A percentile compares a stretch with the other conserved stretches of the same genome.
phyloP scores from a whole-genome alignment of 92 coral and sea anemone genomes.

The Paramuricea clavata region DNA sequence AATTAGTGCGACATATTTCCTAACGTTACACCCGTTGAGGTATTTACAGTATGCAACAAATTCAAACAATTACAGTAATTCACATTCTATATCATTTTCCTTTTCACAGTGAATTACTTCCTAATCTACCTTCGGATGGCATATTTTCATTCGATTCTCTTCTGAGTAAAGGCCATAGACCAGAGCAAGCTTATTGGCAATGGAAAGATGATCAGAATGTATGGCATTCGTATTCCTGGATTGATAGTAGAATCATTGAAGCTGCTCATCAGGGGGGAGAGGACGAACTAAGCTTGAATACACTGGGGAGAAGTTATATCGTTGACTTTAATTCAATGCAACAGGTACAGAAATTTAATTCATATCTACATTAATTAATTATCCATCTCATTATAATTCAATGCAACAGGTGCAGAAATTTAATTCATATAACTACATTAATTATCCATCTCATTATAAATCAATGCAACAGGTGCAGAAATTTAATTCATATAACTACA shows the following conservation, averaged over 20 bases:
- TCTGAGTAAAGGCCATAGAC: conserved; percentile 81
- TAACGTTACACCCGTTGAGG: too few species aligned
- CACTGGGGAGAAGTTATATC: conserved; percentile 96
- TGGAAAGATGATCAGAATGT: conserved; percentile 98
- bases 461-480: conserved; percentile 92
- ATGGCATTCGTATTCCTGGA: conserved; percentile 99
- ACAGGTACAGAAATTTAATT: conserved; percentile 68
- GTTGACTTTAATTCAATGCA: conserved; percentile 97
- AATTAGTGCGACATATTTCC: too few species aligned
- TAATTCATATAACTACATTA: not conserved
- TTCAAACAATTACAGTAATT: not conserved
- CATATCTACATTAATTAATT: not conserved
- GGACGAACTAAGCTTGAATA: conserved; percentile 92
- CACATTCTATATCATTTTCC: conserved; percentile 16
- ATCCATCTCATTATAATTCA: conserved; percentile 52
- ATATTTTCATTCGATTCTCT: conserved; percentile 86
- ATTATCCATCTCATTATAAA: conserved; percentile 33
- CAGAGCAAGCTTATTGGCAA: conserved; percentile 98
- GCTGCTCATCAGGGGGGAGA: conserved; percentile 98
- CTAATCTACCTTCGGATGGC: conserved; percentile 91
- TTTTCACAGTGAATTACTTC: conserved; percentile 88
- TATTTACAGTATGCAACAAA: not conserved
- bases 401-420: conserved; percentile 87
- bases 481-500: not conserved
- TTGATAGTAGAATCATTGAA: conserved; percentile 96